Evolutionary conservation across 2,888 invertebrate genomes (phyloP).

Genomic region (Limnephilus lunatus): DNA sequence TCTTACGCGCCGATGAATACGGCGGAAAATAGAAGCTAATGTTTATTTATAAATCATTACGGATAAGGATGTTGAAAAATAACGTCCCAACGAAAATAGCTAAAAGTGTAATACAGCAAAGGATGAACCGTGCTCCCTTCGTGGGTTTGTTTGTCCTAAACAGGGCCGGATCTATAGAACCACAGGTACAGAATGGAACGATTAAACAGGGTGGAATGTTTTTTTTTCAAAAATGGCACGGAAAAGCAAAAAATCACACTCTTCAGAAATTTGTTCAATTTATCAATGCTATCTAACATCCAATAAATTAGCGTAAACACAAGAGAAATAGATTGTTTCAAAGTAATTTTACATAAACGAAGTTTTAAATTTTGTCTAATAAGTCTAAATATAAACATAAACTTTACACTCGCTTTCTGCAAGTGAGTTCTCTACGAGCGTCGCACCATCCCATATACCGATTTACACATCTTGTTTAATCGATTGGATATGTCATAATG

Average conservation of each 20-base stretch:
- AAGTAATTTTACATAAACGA: no score
- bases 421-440: no score
- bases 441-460: no score
- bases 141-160: neutral
- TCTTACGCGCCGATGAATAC: neutral
- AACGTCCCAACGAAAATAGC: neutral
- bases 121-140: neutral
- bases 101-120: neutral
- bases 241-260: no score
- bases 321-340: no score
- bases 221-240: no score
- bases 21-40: neutral
- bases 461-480: no score
- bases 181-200: neutral
- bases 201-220: neutral
- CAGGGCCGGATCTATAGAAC: neutral
- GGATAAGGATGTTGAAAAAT: neutral
- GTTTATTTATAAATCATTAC: constrained; percentile 17
- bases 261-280: neutral
- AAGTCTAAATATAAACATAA: no score
- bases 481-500: no score
- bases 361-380: no score
- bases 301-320: neutral
- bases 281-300: neutral
- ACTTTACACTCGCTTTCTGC: no score